Conservation (phyloP, 2,113 vertebrate genomes). For the Progne subis region DNA sequence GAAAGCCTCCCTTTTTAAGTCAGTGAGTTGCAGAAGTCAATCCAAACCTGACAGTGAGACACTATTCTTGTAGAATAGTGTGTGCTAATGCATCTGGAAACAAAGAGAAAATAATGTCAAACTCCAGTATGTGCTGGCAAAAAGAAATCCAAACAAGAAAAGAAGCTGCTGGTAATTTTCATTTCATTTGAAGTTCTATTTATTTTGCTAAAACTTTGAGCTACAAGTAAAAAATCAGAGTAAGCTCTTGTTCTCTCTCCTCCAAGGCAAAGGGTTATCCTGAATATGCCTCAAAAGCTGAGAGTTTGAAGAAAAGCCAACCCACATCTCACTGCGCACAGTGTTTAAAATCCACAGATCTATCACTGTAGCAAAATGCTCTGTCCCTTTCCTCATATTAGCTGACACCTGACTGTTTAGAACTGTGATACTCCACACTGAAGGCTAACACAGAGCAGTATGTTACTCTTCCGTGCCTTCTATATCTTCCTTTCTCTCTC, state of each 20-base stretch:
- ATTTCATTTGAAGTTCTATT: not conserved
- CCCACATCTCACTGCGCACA: not conserved
- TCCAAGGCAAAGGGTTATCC: not conserved
- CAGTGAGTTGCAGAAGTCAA: slow-evolving; percentile 50
- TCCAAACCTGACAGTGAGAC: slow-evolving; percentile 26
- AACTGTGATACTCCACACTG: not conserved
- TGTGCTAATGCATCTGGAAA: not conserved
- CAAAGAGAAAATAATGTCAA: slow-evolving; percentile 1
- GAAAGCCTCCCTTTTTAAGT: slow-evolving; percentile 39
- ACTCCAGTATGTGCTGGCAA: not conserved
- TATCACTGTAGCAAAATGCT: not conserved
- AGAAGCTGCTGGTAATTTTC: not conserved
- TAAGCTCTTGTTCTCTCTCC: not conserved
- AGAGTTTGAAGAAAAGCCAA: not conserved
- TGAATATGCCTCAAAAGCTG: not conserved
- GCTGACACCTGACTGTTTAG: not conserved
- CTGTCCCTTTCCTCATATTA: not conserved
- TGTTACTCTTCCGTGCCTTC: not conserved
- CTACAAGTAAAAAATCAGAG: not conserved
- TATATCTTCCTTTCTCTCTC: not conserved
- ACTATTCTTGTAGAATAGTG: slow-evolving; percentile 16
- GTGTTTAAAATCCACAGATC: not conserved
- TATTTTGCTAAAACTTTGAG: slow-evolving; percentile 23
- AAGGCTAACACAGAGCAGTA: not conserved
- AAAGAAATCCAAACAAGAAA: slow-evolving; percentile 15